Evolutionary conservation across 2,797 vertebrate species (phyloP).

Genomic region (Smutsia gigantea): DNA sequence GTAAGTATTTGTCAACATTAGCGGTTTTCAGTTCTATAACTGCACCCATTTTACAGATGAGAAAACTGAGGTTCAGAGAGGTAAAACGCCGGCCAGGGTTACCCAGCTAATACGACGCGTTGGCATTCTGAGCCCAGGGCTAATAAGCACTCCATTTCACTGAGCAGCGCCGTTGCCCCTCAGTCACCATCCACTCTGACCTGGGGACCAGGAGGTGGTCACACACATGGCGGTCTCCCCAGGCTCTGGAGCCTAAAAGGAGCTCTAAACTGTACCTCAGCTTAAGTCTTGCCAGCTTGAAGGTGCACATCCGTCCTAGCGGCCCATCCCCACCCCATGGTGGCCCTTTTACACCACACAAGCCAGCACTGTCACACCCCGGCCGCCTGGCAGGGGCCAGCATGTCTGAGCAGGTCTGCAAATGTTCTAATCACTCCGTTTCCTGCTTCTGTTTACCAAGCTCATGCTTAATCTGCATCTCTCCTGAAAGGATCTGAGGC

Average conservation of each 20-base stretch:
- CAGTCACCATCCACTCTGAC: not conserved
- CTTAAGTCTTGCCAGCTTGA: not conserved
- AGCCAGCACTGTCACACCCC: constrained; percentile 19
- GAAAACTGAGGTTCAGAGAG: not conserved
- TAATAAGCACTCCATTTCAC: not conserved
- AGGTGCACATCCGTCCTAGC: not conserved
- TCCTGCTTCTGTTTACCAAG: constrained; percentile 50
- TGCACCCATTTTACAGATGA: not conserved
- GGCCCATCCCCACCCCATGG: not conserved
- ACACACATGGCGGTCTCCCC: not conserved
- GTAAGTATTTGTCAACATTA: not conserved
- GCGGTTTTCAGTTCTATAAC: not conserved
- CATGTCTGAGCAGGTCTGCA: not conserved
- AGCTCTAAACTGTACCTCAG: not conserved
- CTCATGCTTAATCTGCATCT: not conserved
- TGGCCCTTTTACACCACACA: not conserved
- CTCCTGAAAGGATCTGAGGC: not conserved
- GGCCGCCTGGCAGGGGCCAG: not conserved
- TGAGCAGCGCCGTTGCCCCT: not conserved
- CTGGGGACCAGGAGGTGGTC: not conserved
- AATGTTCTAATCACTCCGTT: not conserved
- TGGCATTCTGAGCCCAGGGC: not conserved
- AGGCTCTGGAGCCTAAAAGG: not conserved
- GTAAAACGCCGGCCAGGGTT: not conserved
- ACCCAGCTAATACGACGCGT: not conserved